Base-by-base conservation (phyloP, 2,113 vertebrate species). In the Boleophthalmus pectinirostris region DNA sequence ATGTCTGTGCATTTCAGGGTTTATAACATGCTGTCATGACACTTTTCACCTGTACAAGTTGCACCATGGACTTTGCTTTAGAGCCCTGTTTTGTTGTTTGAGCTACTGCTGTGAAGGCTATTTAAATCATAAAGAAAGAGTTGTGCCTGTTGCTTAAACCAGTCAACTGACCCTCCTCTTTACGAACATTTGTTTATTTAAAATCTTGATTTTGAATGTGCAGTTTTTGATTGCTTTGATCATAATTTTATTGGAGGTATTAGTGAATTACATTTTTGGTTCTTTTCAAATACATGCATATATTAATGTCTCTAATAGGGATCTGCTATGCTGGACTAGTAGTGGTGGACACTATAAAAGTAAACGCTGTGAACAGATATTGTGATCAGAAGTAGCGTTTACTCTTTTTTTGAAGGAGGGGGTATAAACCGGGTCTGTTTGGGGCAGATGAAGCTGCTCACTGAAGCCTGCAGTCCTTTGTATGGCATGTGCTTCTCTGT, bases 401-500 rank as follows among this genome's bases (percentile, higher is more conserved):
- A 60, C 56, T 49, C 18, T 33, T 3, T 75, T 77, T 88, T 79
- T 70, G 64, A 35, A 68, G 51, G 51, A 82, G 66, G 74, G 81
- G 78, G 66, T 74, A 63, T 70, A 79, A 85, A 78, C 81, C 68
- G 74, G 74, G 74, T 78, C 74, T 65, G 81, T 87, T 70, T 84
- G 63, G 85, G 87, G 70, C 77, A 83, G 87, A 83, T 80, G 80
- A 87, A 76, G 80, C 82, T 87, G 85, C 84, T 91, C 82, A 78
- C 83, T 90, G 88, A 92, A 89, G 91, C 91, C 87, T 89, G 86
- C 83, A 77, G 80, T 82, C 78, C 84, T 85, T 87, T 91, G 86
- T 92, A 87, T 43, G 83, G 87, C 91, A 85, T 92, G 91, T 89
- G 90, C 90, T 89, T 90, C 87, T 77, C 85, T 57, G 78, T 87